Evolutionary conservation across 2,113 vertebrate species (phyloP), one percentile per base, ranked within the genome.

Genomic region (Chaenocephalus aceratus): DNA sequence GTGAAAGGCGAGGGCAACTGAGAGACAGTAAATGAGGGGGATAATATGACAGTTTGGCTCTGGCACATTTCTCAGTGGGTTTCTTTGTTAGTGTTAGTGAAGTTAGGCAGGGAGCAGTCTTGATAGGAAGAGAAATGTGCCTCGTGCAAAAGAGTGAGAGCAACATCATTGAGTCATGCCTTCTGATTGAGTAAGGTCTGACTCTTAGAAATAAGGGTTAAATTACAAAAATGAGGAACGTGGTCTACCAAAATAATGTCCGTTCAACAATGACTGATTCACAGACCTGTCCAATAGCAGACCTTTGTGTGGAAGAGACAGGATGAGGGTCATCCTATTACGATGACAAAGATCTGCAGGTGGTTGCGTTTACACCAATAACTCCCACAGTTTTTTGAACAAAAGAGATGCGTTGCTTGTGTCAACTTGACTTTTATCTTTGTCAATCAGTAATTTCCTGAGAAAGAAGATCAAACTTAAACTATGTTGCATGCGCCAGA

Each of bases 131-230:
- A 58, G 23, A 70, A 15, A 63, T 51, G 68, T 68, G 51, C 44
- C 36, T 60, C 44, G 41, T n/a, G 7, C 34, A 61, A 23, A 36
- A 36, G 34, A 21, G 56, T n/a, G 23, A 48, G 59, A 30, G 6
- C 10, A 49, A 44, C 12, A 60, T 8, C 7, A 7, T 7, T 53
- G n/a, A 52, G 18, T 5, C 0, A 3, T 41, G 65, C 68, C 12
- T 2, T 64, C 48, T 61, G 52, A 51, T 53, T 71, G 30, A 68
- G 69, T 80, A 64, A 80, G 46, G 49, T n/a, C 46, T 10, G 4
- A 34, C 8, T 71, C 11, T 60, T 53, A 45, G 3, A 49, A 63
- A 53, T 26, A 54, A 57, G 52, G 4, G 30, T 45, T 12, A n/a
- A 57, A 4, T 52, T 46, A 48, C 4, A 30, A 53, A 54, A 68